Evolutionary conservation across 2,888 invertebrate genomes (phyloP), one percentile per base, ranked within the genome.

Genomic region (Lasioglossum figueresi): DNA sequence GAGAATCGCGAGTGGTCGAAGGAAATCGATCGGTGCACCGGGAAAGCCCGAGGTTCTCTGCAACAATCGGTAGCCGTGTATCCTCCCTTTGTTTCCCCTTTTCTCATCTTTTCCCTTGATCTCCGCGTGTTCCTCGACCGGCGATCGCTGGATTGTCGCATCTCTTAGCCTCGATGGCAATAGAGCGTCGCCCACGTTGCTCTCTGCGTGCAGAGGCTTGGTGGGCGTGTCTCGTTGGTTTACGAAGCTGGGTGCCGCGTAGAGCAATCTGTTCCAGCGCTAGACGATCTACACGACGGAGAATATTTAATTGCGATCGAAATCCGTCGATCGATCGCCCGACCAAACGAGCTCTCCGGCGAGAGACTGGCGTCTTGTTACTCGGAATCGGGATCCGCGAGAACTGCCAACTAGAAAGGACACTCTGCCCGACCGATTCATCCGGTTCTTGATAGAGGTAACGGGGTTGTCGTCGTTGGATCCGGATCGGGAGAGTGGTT

Each of bases 381-480:
- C 68, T 34, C 40, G 68, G n/a, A 40, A 70, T 40, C 14, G 4
- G 40, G 56, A 43, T 40, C 68, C 77, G 76, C 66, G 83, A 92
- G 92, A 92, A 94, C 93, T 94, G 94, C 93, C 94, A 94, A 93
- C 93, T 89, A 92, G 91, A 27, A 90, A 45, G 86, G 88, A 48
- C 43, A 88, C 8, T 31, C 63, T 88, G 89, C 91, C 8, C 70
- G 82, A 82, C 78, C 75, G 83, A 88, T 87, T 79, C 71, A 52
- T 27, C 56, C 81, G 76, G 37, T 63, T 84, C 76, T 66, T 19
- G 63, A 37, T 12, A 68, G 75, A 78, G 71, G 76, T 73, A 75
- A 68, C 72, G 71, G 63, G 27, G 66, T 45, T 52, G 48, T 78
- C 45, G 68, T 77, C 48, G 71, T 52, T 16, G n/a, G 16, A 23